Base-by-base conservation (phyloP, 37 sponge, comb jelly and placozoan species). In the Diacarnus erythraeanus region DNA sequence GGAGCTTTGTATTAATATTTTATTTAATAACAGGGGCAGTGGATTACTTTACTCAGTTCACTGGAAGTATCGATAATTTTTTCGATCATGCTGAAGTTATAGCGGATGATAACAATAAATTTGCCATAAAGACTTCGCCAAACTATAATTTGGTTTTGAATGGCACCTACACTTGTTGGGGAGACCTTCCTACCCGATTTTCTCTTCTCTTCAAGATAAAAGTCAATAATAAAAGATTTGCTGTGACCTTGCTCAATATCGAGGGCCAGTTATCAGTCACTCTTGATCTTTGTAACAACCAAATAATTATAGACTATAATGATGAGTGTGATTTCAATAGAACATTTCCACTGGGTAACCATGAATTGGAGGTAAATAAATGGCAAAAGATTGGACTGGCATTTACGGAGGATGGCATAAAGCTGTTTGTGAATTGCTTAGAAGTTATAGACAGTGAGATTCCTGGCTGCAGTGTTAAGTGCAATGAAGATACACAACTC, bases 191-290 rank as follows among this genome's bases (percentile, higher is more conserved):
- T 5, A 8, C 25, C 31, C 21, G 59, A 3, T 88, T 59, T 58
- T 88, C 88, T 26, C 59, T 88, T 29, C 42, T 88, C 27, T 29
- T 64, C 27, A 88, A 88, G 39, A 72, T 88, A 27, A 43, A 41
- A 36, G 37, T 57, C 6, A 15, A 41, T 1, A 21, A 70, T 21
- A 22, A 3, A 3, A 70, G 39, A 36, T 51, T 23, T 37, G 41
- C 67, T 34, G 41, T 82, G n/a, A 81, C 77, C 0, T 66, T 88
- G 26, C 54, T 88, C 30, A 72, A 81, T 20, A 51, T 85, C 37
- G 42, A 82, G 6, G 71, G 39, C 9, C 33, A 76, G 29, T 35
- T 81, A 8, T 35, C 83, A 26, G 38, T 81, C 64, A 72, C 61
- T 25, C 23, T 85, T 8, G 86, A 85, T 51, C 35, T 57, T 30